Evolutionary conservation across 2,797 vertebrate species (phyloP).

Genomic region (Odontamblyopus lacepedii): DNA sequence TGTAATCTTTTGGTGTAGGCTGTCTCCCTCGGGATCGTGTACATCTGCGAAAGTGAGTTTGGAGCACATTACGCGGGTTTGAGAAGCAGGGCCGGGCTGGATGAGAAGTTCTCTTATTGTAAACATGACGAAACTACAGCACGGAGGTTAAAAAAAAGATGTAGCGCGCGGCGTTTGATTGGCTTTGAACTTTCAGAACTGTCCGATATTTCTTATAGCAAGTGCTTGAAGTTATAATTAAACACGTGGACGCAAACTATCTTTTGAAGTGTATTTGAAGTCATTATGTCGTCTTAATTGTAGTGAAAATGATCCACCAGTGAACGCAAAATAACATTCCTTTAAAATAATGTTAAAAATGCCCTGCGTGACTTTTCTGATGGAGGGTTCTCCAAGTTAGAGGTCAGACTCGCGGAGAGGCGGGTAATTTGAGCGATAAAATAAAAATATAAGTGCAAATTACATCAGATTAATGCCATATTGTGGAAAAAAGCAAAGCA

Average conservation of each 20-base stretch:
- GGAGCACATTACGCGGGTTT: slow-evolving; percentile 45
- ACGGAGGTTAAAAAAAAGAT: slow-evolving; percentile 1
- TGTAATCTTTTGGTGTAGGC: slow-evolving; percentile 55
- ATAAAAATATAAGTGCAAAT: no score
- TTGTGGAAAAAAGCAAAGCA: no score
- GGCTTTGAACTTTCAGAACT: slow-evolving; percentile 11
- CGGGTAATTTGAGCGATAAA: no score
- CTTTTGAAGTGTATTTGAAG: slow-evolving; percentile 1
- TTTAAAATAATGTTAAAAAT: no score
- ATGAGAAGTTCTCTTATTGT: slow-evolving; percentile 22
- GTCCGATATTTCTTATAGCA: background rate
- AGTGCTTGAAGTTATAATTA: background rate
- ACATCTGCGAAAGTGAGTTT: slow-evolving; percentile 59
- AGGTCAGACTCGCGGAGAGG: no score
- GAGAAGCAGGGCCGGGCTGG: slow-evolving; percentile 38
- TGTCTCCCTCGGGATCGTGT: slow-evolving; percentile 53
- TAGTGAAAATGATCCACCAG: background rate
- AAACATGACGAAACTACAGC: slow-evolving; percentile 24
- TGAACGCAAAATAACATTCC: no score
- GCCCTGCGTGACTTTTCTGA: no score
- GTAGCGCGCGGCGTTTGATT: background rate
- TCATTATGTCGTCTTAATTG: background rate
- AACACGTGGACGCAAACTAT: background rate
- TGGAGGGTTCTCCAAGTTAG: no score
- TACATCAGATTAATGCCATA: no score